Percentiles rank a stretch among this genome's conserved stretches.
Conservation (phyloP, 2,113 vertebrate genomes). For the Nothocercus nigrocapillus region DNA sequence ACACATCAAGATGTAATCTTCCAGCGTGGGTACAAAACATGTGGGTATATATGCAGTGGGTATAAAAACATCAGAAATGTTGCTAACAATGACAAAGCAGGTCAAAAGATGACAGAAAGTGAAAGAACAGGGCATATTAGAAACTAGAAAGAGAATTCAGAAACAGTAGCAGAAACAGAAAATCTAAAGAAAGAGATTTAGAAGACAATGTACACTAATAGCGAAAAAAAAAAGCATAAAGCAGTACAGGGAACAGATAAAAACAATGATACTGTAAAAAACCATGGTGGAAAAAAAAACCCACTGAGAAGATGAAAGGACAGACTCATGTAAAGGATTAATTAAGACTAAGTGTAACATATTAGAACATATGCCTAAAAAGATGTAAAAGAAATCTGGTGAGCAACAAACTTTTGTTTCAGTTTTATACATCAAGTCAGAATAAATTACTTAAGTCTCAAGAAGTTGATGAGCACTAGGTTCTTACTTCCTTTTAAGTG, state of each 20-base stretch:
- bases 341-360: background rate
- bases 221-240: background rate
- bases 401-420: background rate
- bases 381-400: background rate
- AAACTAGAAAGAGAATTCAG: no score
- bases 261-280: background rate
- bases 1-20: background rate
- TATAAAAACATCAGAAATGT: background rate
- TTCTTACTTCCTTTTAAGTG: background rate
- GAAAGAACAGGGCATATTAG: background rate
- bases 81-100: background rate
- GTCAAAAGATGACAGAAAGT: background rate
- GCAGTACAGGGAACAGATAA: background rate
- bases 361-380: background rate
- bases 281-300: background rate
- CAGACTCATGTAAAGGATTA: background rate
- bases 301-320: background rate
- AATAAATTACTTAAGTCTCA: background rate
- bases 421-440: background rate
- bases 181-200: background rate
- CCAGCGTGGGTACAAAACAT: background rate
- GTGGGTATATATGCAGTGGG: background rate
- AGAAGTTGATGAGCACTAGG: background rate
- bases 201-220: background rate
- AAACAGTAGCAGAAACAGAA: background rate